Base-by-base conservation (phyloP, 2,888 invertebrate species). In the Nasonovia ribisnigri region DNA sequence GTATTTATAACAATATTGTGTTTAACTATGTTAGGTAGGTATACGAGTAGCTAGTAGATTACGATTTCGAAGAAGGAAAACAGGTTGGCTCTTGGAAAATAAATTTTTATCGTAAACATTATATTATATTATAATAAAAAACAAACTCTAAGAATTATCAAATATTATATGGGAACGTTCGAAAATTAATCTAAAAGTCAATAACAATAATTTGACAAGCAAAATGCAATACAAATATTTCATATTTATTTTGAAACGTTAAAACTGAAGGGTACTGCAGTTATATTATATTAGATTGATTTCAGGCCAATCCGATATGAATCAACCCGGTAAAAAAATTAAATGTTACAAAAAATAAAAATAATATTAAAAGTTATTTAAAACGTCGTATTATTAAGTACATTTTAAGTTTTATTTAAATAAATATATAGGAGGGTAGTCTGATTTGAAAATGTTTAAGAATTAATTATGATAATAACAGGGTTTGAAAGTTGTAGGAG, bases 381-480 rank as follows among this genome's bases (percentile, higher is more conserved):
- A 77, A 77, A 77, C n/a, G 3, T 77, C 36, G 36, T 36, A 77
- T 8, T 20, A 36, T 77, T 77, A 36, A 77, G 77, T 77, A 77
- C 8, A 77, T 36, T 77, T 77, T 36, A 77, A 77, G 77, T 77
- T 77, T 77, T 77, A 77, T 77, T 77, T 36, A 77, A 36, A 36
- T 77, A 36, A 77, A 77, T 77, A 20, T 77, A 77, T 77, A 77
- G 8, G 29, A 43, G 46, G 13, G 86, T 29, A 86, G 77, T 36
- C 20, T 77, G 36, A 77, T 77, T 77, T 77, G 36, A 77, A 77
- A 77, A 77, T 77, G 8, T 77, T 77, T 77, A 77, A 77, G 77
- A 77, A 77, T 77, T 77, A 77, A 77, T 77, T 77, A 77, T 77
- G 36, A 77, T 36, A 77, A 77, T 77, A 77, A 77, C 36, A 36